Base-by-base conservation (phyloP, 2,113 vertebrate genomes). In the Saccopteryx leptura region DNA sequence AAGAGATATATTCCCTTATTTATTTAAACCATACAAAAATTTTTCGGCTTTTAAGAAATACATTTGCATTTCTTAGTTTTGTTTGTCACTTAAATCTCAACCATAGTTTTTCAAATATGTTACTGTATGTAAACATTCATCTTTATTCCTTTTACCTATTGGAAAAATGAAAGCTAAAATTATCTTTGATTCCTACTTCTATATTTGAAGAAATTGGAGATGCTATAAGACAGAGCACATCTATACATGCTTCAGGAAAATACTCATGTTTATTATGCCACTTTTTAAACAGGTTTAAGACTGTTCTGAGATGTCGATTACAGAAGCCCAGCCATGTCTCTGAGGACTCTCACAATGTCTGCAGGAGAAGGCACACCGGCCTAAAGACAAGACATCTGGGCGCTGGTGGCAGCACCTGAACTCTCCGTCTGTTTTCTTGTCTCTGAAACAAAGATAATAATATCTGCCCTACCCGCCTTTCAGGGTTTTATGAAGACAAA, bases 1-100 rank as follows among this genome's bases (percentile, higher is more conserved):
- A 72, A 78, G 28, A 71, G 79, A 94, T 76, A 83, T 63, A 39
- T 65, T 84, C 28, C 69, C 8, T 93, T 96, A 76, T 81, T 88
- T 74, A 79, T 88, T 83, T 61, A 88, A 88, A 65, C 31, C 58
- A 48, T 14, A 58, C 2, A 14, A 10, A 76, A 54, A 75, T 87
- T 72, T 90, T 78, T 87, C 21, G 46, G 23, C 31, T 21, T 93
- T 90, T 54, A 76, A 91, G 60, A 95, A 54, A 85, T 33, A 88
- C 9, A 26, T 8, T 91, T 58, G 31, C 66, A 46, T 91, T 81
- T 95, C 72, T 17, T 61, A 52, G 15, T 75, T 97, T 93, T 75
- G 52, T 80, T 89, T 84, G 66, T 52, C 61, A 54, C 66, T 90
- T 81, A 83, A 76, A 81, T 79, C 10, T 92, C 48, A 85, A 17